Evolutionary conservation across 2,888 invertebrate species (phyloP).

Genomic region (Tyria jacobaeae): DNA sequence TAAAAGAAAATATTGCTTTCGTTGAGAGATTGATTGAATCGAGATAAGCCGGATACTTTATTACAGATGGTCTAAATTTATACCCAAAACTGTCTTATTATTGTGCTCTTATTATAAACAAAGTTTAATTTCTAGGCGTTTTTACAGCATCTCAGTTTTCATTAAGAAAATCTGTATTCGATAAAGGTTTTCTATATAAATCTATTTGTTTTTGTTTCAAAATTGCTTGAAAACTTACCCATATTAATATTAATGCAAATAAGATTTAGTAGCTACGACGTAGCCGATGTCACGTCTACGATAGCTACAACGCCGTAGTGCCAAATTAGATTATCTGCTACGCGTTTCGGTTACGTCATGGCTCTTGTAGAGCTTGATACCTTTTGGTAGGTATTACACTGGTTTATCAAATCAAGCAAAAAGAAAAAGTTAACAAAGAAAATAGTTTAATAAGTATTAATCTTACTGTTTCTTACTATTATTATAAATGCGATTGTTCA

Average conservation of each 20-base stretch:
- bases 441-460: no score
- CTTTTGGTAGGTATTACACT: not conserved
- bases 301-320: slow-evolving; percentile 15
- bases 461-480: no score
- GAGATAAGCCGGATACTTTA: slow-evolving; percentile 36
- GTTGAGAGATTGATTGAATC: slow-evolving; percentile 62
- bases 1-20: slow-evolving; percentile 61
- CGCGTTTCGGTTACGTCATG: slow-evolving; percentile 13
- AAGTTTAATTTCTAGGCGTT: not conserved
- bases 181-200: not conserved
- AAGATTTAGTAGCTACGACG: slow-evolving; percentile 12
- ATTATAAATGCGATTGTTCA: no score
- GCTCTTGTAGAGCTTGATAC: not conserved
- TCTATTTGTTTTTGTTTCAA: not conserved
- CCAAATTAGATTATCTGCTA: slow-evolving; percentile 12
- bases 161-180: not conserved
- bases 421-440: not conserved
- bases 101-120: not conserved
- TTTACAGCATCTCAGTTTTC: not conserved
- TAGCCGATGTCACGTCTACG: slow-evolving; percentile 14
- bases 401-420: not conserved
- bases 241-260: not conserved
- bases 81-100: not conserved
- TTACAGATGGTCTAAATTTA: not conserved
- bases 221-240: not conserved